Evolutionary conservation across 2,113 vertebrate genomes (phyloP).

Genomic region (Oncorhynchus clarkii): DNA sequence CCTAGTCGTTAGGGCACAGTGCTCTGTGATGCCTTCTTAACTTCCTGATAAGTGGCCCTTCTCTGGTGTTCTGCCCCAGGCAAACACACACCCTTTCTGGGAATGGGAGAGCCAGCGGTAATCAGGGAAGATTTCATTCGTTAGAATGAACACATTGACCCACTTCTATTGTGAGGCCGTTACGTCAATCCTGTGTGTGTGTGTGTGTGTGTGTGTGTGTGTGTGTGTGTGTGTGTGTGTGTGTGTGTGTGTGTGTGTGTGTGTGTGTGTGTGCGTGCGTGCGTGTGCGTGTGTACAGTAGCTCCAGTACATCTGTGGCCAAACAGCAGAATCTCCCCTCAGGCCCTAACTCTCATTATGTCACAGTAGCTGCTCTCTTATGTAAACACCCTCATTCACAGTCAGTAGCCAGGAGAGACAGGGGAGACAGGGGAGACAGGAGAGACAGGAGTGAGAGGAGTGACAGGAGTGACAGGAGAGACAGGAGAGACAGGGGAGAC

Average conservation of each 20-base stretch:
- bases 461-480: no score
- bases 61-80: neutral
- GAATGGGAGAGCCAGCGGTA: neutral
- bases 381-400: constrained; percentile 6
- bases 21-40: no score
- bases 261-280: neutral
- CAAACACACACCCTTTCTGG: neutral
- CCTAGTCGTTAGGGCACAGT: no score
- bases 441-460: no score
- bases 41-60: neutral
- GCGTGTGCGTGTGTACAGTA: neutral
- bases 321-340: neutral
- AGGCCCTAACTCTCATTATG: neutral
- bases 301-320: neutral
- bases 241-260: no score
- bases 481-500: no score
- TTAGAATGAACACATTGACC: constrained; percentile 4
- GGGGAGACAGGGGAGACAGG: no score
- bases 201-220: no score
- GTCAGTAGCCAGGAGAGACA: neutral
- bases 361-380: neutral
- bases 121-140: neutral
- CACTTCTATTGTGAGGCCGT: constrained; percentile 4
- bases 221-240: no score
- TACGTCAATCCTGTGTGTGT: neutral